phyloP scores from a whole-genome alignment of 2,113 vertebrate species.

The Epinephelus moara region DNA sequence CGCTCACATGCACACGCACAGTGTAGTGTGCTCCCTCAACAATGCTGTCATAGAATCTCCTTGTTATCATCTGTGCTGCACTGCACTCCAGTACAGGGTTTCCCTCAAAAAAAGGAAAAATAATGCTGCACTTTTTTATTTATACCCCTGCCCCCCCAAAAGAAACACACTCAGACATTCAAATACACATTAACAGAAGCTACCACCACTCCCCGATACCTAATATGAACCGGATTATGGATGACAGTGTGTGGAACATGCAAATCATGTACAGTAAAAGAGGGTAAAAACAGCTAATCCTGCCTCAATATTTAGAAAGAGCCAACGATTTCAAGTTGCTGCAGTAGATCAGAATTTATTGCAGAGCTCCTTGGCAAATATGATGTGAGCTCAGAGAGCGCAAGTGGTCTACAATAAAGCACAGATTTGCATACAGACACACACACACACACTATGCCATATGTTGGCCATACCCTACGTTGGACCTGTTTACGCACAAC shows the following conservation, averaged over 20 bases:
- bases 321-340: constrained; percentile 54
- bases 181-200: constrained; percentile 22
- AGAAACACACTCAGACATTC: constrained; percentile 6
- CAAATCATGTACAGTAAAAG: constrained; percentile 7
- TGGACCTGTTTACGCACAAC: constrained; percentile 53
- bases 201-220: constrained; percentile 28
- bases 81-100: constrained; percentile 39
- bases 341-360: constrained; percentile 54
- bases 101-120: constrained; percentile 44
- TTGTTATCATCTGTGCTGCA: constrained; percentile 50
- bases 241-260: constrained; percentile 22
- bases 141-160: background rate
- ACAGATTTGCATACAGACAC: constrained; percentile 17
- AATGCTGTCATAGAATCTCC: constrained; percentile 52
- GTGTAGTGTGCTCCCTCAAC: constrained; percentile 23
- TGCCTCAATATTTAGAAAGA: constrained; percentile 4
- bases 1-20: constrained; percentile 1
- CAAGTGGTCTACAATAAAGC: constrained; percentile 21
- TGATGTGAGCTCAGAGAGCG: constrained; percentile 31
- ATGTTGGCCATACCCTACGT: background rate
- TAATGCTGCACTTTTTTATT: constrained; percentile 47
- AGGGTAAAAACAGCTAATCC: constrained; percentile 31
- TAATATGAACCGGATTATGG: background rate
- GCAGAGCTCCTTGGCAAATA: constrained; percentile 34
- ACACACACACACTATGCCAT: constrained; percentile 2